Conservation (phyloP, 2,113 vertebrate species). For the Pagrus major region DNA sequence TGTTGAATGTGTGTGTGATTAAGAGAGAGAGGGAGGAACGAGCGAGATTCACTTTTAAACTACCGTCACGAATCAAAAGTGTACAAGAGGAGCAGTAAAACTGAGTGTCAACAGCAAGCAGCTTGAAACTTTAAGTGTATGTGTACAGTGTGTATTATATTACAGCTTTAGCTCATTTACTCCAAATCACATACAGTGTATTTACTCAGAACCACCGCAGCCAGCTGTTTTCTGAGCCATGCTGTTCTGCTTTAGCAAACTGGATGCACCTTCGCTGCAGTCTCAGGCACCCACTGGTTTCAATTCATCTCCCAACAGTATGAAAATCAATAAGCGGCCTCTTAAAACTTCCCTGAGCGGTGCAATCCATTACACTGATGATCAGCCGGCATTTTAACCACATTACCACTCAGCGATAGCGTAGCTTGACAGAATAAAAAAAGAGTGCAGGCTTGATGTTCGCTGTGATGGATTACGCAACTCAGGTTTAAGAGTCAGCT, state of each 20-base stretch:
- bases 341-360: constrained; percentile 21
- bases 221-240: background rate
- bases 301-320: constrained; percentile 27
- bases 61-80: constrained; percentile 13
- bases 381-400: constrained; percentile 32
- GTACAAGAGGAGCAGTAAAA: background rate
- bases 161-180: constrained; percentile 2
- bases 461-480: constrained; percentile 24
- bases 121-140: background rate
- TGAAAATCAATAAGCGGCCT: constrained; percentile 58
- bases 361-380: constrained; percentile 28
- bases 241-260: background rate
- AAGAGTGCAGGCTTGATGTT: constrained; percentile 24
- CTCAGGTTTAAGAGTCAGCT: constrained; percentile 11
- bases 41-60: constrained; percentile 40
- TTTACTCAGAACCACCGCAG: background rate
- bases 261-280: background rate
- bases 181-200: background rate
- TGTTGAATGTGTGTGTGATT: constrained; percentile 61
- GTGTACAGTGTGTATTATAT: background rate
- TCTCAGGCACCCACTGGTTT: constrained; percentile 18
- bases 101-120: background rate
- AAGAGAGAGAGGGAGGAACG: constrained; percentile 21
- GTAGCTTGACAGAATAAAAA: constrained; percentile 19
- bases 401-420: constrained; percentile 16